Conservation (phyloP, 2,888 invertebrate genomes). For the Conchocele bisecta region DNA sequence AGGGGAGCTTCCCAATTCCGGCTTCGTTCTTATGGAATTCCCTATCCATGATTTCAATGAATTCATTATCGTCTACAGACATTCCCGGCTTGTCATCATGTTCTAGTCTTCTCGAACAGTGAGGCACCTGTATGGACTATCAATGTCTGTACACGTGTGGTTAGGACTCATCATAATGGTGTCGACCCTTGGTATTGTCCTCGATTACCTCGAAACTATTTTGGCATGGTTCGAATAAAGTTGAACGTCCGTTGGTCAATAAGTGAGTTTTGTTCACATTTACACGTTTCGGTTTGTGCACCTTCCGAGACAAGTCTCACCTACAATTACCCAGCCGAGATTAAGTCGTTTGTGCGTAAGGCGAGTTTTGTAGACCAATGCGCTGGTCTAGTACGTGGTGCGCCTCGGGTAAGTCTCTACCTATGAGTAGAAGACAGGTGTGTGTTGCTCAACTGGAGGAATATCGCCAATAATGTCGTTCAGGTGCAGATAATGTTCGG, state of each 20-base stretch:
- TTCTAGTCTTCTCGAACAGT: no score
- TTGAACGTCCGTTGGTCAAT: background rate
- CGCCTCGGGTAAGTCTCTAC: conserved; percentile 17
- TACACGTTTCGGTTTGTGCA: conserved; percentile 16
- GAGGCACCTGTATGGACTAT: no score
- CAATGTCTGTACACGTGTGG: no score
- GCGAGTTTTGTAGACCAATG: conserved; percentile 16
- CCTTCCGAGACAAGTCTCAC: conserved; percentile 38
- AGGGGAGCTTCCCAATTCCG: conserved; percentile 34
- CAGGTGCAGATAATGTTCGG: conserved; percentile 8
- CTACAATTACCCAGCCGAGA: conserved; percentile 26
- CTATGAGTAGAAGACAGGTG: conserved; percentile 13
- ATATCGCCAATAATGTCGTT: background rate
- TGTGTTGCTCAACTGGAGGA: background rate
- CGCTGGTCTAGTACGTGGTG: conserved; percentile 36
- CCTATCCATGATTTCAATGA: conserved; percentile 30
- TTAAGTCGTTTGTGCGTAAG: conserved; percentile 13
- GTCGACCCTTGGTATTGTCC: background rate
- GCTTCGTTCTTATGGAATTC: background rate
- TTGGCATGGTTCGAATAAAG: conserved; percentile 8
- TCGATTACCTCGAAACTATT: conserved; percentile 1
- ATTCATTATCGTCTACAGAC: conserved; percentile 23
- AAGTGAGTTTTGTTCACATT: conserved; percentile 19
- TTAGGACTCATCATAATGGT: no score
- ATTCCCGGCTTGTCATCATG: conserved; percentile 18